Conservation (phyloP, 2,888 invertebrate species). For the Sthenelais limicola region DNA sequence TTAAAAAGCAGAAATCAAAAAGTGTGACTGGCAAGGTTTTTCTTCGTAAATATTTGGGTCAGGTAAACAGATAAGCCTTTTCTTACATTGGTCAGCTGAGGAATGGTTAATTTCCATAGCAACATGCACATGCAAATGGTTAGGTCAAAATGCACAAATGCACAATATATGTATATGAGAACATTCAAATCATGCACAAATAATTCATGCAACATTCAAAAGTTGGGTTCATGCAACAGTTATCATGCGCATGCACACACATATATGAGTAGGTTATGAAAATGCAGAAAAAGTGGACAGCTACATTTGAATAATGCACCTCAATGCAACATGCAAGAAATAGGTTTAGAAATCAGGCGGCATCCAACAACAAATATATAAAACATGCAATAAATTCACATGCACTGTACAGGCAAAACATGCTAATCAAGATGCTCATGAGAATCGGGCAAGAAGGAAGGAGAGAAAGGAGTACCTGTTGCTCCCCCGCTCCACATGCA, state of each 20-base stretch:
- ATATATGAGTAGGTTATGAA: constrained; percentile 13
- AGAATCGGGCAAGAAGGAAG: constrained; percentile 30
- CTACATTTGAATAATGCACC: neutral
- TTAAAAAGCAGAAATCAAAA: constrained; percentile 1
- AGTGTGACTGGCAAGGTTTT: constrained; percentile 17
- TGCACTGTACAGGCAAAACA: too few relatives aligned
- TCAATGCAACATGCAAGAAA: constrained; percentile 26
- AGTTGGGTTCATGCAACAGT: constrained; percentile 15
- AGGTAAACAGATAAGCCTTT: constrained; percentile 26
- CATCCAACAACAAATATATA: too few relatives aligned
- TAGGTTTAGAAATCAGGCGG: too few relatives aligned
- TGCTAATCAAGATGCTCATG: constrained; percentile 27
- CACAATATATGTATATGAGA: constrained; percentile 6
- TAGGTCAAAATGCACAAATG: constrained; percentile 34
- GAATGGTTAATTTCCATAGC: constrained; percentile 14
- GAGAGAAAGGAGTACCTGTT: constrained; percentile 23
- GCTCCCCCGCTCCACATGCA: constrained; percentile 4
- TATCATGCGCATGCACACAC: constrained; percentile 26
- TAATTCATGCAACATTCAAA: constrained; percentile 27
- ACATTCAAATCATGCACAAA: constrained; percentile 28
- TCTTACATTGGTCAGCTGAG: constrained; percentile 14
- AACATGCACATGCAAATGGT: constrained; percentile 21
- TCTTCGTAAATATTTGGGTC: constrained; percentile 14
- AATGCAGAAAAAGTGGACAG: constrained; percentile 8
- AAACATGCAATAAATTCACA: too few relatives aligned